A percentile compares a stretch with the other conserved stretches of the same genome.
These are phyloP conservation scores for Drosophila funebris DNA, from an alignment of 1,140 invertebrate species.

Conservation along the genomic window DNA sequence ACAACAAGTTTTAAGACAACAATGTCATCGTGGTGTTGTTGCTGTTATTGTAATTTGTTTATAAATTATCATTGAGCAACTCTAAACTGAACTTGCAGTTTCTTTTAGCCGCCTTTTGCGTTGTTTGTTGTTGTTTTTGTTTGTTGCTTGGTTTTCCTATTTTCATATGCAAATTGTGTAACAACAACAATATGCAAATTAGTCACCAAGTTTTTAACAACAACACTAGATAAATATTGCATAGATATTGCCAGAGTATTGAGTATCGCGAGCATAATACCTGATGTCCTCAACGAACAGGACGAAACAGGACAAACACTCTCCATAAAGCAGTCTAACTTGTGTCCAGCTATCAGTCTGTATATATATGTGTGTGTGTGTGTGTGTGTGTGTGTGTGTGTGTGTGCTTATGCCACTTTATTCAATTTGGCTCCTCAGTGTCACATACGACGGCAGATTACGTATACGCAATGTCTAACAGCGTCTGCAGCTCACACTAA, in stretches of 20 bases:
- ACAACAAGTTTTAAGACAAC: background rate
- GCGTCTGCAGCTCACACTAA: background rate
- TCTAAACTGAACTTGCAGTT: conserved; percentile 1
- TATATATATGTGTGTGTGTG: too few species aligned
- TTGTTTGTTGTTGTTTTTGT: background rate
- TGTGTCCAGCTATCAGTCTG: background rate
- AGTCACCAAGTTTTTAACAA: conserved; percentile 10
- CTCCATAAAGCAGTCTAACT: too few species aligned
- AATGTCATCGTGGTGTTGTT: background rate
- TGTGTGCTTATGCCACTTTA: too few species aligned
- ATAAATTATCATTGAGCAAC: background rate
- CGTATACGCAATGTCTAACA: conserved; percentile 14
- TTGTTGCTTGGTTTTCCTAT: conserved; percentile 11
- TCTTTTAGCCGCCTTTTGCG: background rate
- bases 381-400: too few species aligned
- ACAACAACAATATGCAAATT: conserved; percentile 40
- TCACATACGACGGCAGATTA: background rate
- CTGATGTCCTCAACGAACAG: background rate
- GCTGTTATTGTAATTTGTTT: background rate
- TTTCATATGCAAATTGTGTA: conserved; percentile 49
- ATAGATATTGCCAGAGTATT: conserved; percentile 1
- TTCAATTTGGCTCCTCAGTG: background rate
- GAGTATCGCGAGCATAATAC: background rate
- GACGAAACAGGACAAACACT: too few species aligned
- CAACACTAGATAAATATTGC: background rate